Percentiles rank a stretch among this genome's conserved stretches.
Evolutionary conservation across 2,797 vertebrate species (phyloP).

Genomic region (Limosa lapponica): DNA sequence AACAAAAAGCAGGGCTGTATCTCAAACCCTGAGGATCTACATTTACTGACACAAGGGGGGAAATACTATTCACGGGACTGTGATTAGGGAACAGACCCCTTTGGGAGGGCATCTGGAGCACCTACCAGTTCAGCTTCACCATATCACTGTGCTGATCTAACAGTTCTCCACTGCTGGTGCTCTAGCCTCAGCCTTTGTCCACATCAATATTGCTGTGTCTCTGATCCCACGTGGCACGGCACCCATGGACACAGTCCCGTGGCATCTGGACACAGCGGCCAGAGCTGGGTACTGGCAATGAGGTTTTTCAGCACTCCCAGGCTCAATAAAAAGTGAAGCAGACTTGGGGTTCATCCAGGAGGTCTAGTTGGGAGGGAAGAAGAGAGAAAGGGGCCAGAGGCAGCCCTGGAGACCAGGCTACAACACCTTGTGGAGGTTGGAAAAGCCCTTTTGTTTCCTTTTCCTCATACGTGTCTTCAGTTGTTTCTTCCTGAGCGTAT

Average conservation of each 20-base stretch:
- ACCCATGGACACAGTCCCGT: rapidly evolving
- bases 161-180: background rate
- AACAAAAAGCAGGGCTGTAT: background rate
- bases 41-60: background rate
- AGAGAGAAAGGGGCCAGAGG: background rate
- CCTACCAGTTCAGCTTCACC: background rate
- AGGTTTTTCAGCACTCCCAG: background rate
- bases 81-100: background rate
- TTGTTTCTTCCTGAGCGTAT: background rate
- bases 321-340: background rate
- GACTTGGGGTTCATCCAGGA: background rate
- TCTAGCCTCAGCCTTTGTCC: background rate
- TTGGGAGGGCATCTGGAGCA: background rate
- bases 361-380: background rate
- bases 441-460: background rate
- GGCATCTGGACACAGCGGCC: background rate
- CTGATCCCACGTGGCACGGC: background rate
- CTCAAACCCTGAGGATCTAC: background rate
- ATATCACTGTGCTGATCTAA: background rate
- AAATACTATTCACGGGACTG: background rate
- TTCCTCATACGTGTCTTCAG: background rate
- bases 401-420: background rate
- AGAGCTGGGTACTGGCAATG: background rate
- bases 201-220: background rate
- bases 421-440: background rate